A percentile compares a stretch with the other conserved stretches of the same genome.
phyloP scores from a whole-genome alignment of 2,888 invertebrate species.

The Brachylomia viminalis region DNA sequence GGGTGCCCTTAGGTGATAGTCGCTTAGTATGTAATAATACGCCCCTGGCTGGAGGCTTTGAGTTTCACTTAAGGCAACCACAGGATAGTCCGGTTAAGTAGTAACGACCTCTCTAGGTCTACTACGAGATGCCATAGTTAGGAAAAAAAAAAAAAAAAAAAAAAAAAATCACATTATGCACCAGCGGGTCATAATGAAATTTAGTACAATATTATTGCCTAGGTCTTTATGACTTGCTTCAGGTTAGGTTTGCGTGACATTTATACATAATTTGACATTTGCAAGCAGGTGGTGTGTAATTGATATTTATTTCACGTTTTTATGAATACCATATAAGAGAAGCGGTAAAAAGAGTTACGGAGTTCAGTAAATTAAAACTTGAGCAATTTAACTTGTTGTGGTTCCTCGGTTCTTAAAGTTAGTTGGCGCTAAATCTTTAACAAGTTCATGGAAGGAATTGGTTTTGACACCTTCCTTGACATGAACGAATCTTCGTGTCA shows the following conservation, averaged over 20 bases:
- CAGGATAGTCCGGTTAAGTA: no score
- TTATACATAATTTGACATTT: not conserved
- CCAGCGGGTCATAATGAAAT: not conserved
- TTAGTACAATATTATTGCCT: not conserved
- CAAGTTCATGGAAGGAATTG: conserved; percentile 68
- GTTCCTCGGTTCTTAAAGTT: conserved; percentile 73
- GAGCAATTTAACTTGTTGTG: conserved; percentile 87
- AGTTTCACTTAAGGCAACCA: no score
- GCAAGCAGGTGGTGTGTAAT: conserved; percentile 32
- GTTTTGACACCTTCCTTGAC: conserved; percentile 61
- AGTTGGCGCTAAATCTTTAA: conserved; percentile 72
- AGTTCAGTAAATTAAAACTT: conserved; percentile 81
- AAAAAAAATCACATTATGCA: not conserved
- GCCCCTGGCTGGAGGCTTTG: no score
- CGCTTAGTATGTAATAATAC: no score
- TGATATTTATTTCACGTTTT: conserved; percentile 69
- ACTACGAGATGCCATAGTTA: no score
- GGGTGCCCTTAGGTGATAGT: no score
- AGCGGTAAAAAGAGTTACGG: conserved; percentile 69
- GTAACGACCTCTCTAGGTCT: no score
- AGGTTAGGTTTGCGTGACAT: not conserved
- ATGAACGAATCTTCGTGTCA: conserved; percentile 34
- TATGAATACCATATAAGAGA: conserved; percentile 73
- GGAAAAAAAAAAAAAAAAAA: no score
- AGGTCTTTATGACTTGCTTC: not conserved